Base-by-base conservation (phyloP, 2,888 invertebrate species). In the Hirtodrosophila confusa region DNA sequence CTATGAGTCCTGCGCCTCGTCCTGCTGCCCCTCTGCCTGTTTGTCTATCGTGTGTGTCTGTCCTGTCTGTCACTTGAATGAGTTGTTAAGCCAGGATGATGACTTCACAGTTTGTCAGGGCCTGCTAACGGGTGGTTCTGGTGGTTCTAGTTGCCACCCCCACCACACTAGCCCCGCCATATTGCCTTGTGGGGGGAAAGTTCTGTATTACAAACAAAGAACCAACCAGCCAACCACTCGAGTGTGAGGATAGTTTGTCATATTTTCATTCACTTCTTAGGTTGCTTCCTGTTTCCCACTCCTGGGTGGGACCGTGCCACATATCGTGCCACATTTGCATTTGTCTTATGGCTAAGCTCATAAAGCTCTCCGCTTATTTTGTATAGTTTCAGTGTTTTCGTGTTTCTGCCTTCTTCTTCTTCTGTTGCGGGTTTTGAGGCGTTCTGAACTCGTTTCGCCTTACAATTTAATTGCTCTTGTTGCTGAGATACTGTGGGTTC, bases 41-140 rank as follows among this genome's bases (percentile, higher is more conserved):
- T 51, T 10, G 53, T 49, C 37, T 67, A 4, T 58, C 33, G 37
- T 58, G 44, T 51, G 57, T 53, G 55, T 63, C 54, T 58, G 58
- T 60, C 45, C 71, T 69, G 75, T 87, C 77, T 69, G 75, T 87
- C 77, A 66, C 60, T 75, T 80, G 88, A 84, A 86, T 88, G 84
- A 84, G 86, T 88, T 88, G 88, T 78, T 84, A 84, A 84, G 84
- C 88, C 80, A 80, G 88, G 88, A 84, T 86, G 88, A 86, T 86
- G 86, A 86, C 86, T 86, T 85, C 88, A 87, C 88, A 86, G 86
- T 86, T 88, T 86, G 86, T 80, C 88, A 87, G 71, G 56, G 65
- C 69, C 60, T 54, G 60, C 75, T 67, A 71, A 62, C 70, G 86
- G 80, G 65, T 80, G 64, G 72, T 65, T 65, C 43, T 40, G 37